Conservation (phyloP, 1,140 invertebrate genomes). For the Riptortus pedestris region DNA sequence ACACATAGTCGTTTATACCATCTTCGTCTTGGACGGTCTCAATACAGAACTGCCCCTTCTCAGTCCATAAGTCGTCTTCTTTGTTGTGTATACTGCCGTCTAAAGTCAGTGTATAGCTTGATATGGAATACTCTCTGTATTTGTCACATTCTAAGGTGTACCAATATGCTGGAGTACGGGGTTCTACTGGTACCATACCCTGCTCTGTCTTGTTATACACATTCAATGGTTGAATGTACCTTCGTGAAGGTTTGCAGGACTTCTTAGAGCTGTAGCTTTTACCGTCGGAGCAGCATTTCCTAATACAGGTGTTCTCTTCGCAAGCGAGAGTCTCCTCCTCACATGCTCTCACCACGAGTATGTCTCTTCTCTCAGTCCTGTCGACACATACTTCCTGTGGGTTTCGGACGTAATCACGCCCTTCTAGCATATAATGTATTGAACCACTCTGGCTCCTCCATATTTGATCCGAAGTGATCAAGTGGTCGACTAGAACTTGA, state of each 20-base stretch:
- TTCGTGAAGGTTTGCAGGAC: neutral
- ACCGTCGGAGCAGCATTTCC: slow-evolving; percentile 28
- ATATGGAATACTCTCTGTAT: neutral
- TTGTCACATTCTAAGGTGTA: neutral
- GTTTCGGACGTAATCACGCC: slow-evolving; percentile 14
- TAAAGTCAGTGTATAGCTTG: neutral
- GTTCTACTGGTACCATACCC: neutral
- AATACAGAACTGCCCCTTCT: slow-evolving; percentile 16
- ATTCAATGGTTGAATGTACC: neutral
- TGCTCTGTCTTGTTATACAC: slow-evolving; percentile 1
- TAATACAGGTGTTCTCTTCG: slow-evolving; percentile 22
- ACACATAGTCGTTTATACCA: slow-evolving; percentile 9
- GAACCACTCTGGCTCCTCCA: slow-evolving; percentile 25
- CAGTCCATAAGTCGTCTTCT: neutral
- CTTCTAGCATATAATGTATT: neutral
- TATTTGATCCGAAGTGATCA: slow-evolving; percentile 21
- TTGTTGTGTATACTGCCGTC: neutral
- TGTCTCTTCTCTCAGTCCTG: slow-evolving; percentile 20
- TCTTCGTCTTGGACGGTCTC: slow-evolving; percentile 14
- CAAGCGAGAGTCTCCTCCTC: slow-evolving; percentile 18
- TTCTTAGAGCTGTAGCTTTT: slow-evolving; percentile 1
- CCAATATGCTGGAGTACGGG: neutral
- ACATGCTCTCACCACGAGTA: slow-evolving; percentile 26
- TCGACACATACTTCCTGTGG: slow-evolving; percentile 30
- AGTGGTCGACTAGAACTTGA: slow-evolving; percentile 24